These are phyloP conservation scores for Stomatorhinus walkeri DNA, from an alignment of 2,797 vertebrate species.

Conservation along the genomic window DNA sequence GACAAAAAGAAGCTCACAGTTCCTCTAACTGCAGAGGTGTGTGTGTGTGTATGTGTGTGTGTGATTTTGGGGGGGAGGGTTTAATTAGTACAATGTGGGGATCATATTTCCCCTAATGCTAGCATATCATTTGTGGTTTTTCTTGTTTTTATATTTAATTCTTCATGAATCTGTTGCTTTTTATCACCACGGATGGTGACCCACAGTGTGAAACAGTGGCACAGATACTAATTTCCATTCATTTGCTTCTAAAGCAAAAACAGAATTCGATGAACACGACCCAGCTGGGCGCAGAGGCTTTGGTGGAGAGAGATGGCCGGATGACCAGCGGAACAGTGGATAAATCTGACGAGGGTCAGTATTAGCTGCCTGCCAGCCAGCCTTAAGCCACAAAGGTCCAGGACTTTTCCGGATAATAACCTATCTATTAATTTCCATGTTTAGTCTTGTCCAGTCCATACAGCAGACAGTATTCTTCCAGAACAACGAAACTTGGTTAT, in stretches of 20 bases:
- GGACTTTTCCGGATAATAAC: neutral
- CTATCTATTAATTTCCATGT: neutral
- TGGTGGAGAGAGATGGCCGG: slow-evolving; percentile 30
- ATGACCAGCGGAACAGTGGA: slow-evolving; percentile 35
- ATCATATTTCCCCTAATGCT: neutral
- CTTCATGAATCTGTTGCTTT: neutral
- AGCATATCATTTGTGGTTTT: neutral
- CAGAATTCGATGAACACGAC: slow-evolving; percentile 77
- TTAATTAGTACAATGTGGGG: neutral
- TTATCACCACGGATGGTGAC: neutral
- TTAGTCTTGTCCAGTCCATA: neutral
- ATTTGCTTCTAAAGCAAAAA: slow-evolving; percentile 59
- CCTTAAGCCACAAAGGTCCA: neutral
- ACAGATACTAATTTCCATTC: neutral
- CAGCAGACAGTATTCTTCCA: neutral
- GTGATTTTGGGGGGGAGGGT: neutral
- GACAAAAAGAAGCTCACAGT: neutral
- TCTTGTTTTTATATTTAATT: neutral
- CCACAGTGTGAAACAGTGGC: neutral
- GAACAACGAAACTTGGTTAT: neutral
- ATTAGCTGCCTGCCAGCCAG: neutral
- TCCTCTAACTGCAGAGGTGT: neutral
- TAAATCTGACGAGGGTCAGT: slow-evolving; percentile 54
- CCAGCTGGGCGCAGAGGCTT: slow-evolving; percentile 21
- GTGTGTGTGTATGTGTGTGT: neutral